These are phyloP conservation scores for Martes flavigula DNA, from an alignment of 2,797 vertebrate species.

Conservation along the genomic window DNA sequence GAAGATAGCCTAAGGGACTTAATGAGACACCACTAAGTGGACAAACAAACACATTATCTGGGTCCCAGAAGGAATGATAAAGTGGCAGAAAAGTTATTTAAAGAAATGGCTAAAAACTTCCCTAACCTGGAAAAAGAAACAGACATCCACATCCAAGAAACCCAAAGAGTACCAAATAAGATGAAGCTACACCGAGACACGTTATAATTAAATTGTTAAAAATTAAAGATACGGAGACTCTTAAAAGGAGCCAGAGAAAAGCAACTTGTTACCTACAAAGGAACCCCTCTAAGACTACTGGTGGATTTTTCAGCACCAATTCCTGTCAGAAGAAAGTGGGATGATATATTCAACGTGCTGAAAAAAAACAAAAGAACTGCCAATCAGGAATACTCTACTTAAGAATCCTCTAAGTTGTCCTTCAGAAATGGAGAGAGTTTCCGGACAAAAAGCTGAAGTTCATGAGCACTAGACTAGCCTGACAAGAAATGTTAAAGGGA, in stretches of 20 bases:
- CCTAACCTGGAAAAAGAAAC: not conserved
- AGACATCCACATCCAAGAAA: not conserved
- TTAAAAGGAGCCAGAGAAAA: not conserved
- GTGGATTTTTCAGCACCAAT: not conserved
- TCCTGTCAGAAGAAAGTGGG: not conserved
- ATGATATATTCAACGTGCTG: not conserved
- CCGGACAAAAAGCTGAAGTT: not conserved
- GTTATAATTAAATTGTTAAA: not conserved
- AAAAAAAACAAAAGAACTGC: not conserved
- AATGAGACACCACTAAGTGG: not conserved
- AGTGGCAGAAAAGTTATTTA: not conserved
- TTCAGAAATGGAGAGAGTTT: not conserved
- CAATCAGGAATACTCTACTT: not conserved
- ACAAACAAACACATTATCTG: not conserved
- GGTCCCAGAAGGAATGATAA: not conserved
- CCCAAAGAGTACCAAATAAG: not conserved
- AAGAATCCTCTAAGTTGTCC: no score
- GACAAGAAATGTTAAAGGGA: not conserved
- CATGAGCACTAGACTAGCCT: not conserved
- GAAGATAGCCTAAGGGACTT: not conserved
- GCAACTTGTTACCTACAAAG: not conserved
- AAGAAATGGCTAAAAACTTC: not conserved
- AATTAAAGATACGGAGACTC: not conserved
- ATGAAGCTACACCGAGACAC: not conserved
- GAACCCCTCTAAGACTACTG: not conserved